A percentile compares a stretch with the other conserved stretches of the same genome.
phyloP scores from a whole-genome alignment of 2,888 invertebrate species.

The Philereme transversata region DNA sequence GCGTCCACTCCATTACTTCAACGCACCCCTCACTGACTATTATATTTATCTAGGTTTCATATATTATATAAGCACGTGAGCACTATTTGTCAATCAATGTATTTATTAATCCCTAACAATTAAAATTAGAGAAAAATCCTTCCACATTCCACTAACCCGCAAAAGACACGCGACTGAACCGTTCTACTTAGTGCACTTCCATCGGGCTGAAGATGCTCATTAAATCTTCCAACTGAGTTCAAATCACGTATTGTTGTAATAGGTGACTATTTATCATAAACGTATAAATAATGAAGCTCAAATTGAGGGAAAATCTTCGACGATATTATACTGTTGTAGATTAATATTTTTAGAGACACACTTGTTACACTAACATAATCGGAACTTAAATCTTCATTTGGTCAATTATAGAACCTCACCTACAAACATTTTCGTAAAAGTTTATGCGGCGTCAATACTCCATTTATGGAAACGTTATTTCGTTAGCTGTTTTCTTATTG shows the following conservation, averaged over 20 bases:
- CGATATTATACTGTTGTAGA: slow-evolving; percentile 67
- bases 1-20: slow-evolving; percentile 53
- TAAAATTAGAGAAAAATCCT: slow-evolving; percentile 43
- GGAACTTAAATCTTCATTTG: slow-evolving; percentile 57
- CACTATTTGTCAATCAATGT: slow-evolving; percentile 69
- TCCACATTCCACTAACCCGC: slow-evolving; percentile 38
- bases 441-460: slow-evolving; percentile 51
- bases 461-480: slow-evolving; percentile 41
- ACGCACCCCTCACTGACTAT: slow-evolving; percentile 56
- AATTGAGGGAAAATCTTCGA: slow-evolving; percentile 62
- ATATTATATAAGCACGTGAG: slow-evolving; percentile 60
- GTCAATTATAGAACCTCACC: slow-evolving; percentile 50
- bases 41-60: slow-evolving; percentile 59
- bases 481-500: slow-evolving; percentile 57
- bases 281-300: slow-evolving; percentile 59
- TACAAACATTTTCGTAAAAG: slow-evolving; percentile 58
- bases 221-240: slow-evolving; percentile 66
- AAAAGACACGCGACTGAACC: slow-evolving; percentile 51
- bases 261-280: slow-evolving; percentile 53
- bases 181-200: slow-evolving; percentile 45
- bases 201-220: slow-evolving; percentile 58
- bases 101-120: slow-evolving; percentile 56
- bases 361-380: slow-evolving; percentile 61
- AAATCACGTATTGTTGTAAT: slow-evolving; percentile 60
- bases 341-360: slow-evolving; percentile 79